phyloP scores from a whole-genome alignment of 2,797 vertebrate species.

The Mus caroli region DNA sequence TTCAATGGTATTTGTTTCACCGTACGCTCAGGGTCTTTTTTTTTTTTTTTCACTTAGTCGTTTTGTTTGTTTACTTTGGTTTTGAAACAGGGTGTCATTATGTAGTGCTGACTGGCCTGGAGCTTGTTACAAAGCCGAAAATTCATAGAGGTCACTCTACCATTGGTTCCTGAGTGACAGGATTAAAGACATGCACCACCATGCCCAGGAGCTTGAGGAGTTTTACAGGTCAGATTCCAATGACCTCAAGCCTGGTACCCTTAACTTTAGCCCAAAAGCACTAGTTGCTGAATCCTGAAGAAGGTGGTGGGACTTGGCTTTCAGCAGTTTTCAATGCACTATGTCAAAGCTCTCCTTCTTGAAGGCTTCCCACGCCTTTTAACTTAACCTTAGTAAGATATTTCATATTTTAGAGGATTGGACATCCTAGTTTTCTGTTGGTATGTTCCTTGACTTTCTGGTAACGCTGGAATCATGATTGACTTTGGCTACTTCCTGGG shows the following conservation, averaged over 20 bases:
- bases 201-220: neutral
- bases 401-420: neutral
- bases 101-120: neutral
- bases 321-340: neutral
- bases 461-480: neutral
- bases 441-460: neutral
- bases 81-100: neutral
- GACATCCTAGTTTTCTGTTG: neutral
- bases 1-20: neutral
- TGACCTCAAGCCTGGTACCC: neutral
- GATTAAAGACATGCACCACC: neutral
- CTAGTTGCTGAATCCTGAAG: neutral
- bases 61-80: neutral
- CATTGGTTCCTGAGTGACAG: neutral
- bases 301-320: neutral
- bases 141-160: neutral
- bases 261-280: neutral
- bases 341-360: neutral
- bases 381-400: neutral
- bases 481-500: neutral
- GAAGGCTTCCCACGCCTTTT: neutral
- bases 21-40: neutral
- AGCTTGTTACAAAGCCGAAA: neutral
- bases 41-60: neutral
- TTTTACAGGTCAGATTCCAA: slow-evolving; percentile 23